These are phyloP conservation scores for Styela clava DNA, from an alignment of 23 tunicate genomes.

Conservation along the genomic window DNA sequence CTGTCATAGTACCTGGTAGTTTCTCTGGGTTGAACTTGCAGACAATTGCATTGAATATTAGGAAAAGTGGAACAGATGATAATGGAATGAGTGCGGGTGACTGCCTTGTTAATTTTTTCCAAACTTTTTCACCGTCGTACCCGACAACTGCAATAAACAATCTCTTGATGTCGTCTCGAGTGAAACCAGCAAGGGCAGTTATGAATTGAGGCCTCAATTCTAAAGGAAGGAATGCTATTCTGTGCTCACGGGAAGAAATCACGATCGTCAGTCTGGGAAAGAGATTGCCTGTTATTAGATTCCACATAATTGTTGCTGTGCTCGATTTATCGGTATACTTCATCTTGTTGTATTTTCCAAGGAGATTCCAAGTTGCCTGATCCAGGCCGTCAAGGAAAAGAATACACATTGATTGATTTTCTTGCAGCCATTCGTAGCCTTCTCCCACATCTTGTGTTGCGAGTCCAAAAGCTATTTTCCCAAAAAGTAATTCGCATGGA, in stretches of 20 bases:
- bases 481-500: neutral
- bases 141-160: conserved; percentile 1
- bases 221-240: neutral
- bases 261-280: neutral
- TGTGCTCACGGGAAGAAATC: neutral
- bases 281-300: conserved; percentile 16
- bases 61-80: neutral
- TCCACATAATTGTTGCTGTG: neutral
- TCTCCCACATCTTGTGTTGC: neutral
- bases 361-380: conserved; percentile 6
- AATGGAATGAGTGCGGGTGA: conserved; percentile 20
- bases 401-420: neutral
- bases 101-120: neutral
- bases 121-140: neutral
- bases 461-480: neutral
- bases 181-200: neutral
- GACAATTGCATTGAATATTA: conserved; percentile 10
- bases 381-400: conserved; percentile 6
- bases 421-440: conserved; percentile 4
- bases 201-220: neutral
- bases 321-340: neutral
- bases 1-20: conserved; percentile 10
- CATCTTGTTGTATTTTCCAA: neutral
- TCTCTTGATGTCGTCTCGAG: neutral
- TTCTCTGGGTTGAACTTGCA: neutral